Evolutionary conservation across 2,113 vertebrate genomes (phyloP).

Genomic region (Thymallus thymallus): DNA sequence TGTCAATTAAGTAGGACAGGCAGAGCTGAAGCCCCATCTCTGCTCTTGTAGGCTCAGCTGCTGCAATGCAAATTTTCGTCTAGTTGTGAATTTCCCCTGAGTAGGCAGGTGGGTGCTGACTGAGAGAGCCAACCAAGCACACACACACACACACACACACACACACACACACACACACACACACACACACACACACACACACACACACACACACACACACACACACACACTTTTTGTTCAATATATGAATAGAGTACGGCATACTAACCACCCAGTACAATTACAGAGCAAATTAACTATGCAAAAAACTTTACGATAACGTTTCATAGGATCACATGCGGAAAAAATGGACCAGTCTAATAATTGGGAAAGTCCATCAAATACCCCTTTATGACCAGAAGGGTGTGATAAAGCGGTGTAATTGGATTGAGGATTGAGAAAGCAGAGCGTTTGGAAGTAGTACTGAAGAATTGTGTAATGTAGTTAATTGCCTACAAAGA

Average conservation of each 20-base stretch:
- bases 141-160: conserved; percentile 1
- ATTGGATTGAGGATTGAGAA: conserved; percentile 56
- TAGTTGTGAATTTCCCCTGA: conserved; percentile 19
- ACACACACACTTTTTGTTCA: neutral
- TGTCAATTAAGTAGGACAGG: conserved; percentile 7
- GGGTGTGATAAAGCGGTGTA: conserved; percentile 48
- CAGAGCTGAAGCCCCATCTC: conserved; percentile 22
- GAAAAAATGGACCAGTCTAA: conserved; percentile 9
- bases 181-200: too few species aligned
- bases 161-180: conserved; percentile 7
- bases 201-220: too few species aligned
- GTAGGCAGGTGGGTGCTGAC: conserved; percentile 39
- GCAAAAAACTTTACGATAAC: conserved; percentile 1
- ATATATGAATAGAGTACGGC: conserved; percentile 15
- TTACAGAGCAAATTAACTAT: conserved; percentile 11
- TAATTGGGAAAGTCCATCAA: conserved; percentile 26
- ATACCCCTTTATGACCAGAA: conserved; percentile 31
- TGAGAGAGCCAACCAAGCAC: neutral
- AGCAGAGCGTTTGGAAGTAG: conserved; percentile 35
- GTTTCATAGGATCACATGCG: conserved; percentile 11
- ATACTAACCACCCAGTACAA: conserved; percentile 7
- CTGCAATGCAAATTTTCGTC: conserved; percentile 18
- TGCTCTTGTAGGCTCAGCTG: conserved; percentile 30
- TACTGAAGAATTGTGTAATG: conserved; percentile 57
- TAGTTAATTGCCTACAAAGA: conserved; percentile 61